Base-by-base conservation (phyloP, 2,888 invertebrate genomes). In the Pollenia griseotomentosa region DNA sequence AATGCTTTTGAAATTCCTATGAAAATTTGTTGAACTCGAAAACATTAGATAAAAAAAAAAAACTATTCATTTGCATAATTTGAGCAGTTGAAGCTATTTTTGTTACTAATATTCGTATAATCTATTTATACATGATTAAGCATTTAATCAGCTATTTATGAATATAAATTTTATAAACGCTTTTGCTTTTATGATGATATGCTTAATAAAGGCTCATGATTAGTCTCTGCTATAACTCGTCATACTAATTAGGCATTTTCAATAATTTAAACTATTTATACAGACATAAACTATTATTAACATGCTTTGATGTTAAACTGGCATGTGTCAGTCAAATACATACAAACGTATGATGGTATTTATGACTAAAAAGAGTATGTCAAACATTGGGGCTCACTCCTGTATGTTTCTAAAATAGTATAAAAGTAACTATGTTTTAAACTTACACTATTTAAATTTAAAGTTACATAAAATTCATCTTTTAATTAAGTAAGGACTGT, bases 201-300 rank as follows among this genome's bases (percentile, higher is more conserved):
- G 82, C 68, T 75, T 83, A 75, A 75, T 63, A 83, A 61, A 70
- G 61, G 51, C 53, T 53, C 44, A 70, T 83, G 75, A 75, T 75
- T 81, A 74, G 74, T 40, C 48, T 68, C 2, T 70, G 33, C 51
- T 51, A 46, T 40, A 59, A 48, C 68, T 61, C 68, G 75, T 75
- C 75, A 61, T 44, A 44, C 82, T 83, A 83, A 83, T 83, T 83
- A 75, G 68, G 44, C 68, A 70, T 61, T 70, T 83, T 42, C 70
- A 42, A 44, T 53, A 59, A 48, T 75, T 68, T 61, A 44, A 68
- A 68, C 42, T 51, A 68, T 68, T 33, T 33, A 40, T 9, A 59
- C 2, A 81, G n/a, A 9, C 42, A 59, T 57, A 48, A 75, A 75
- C 70, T 70, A 75, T 82, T 75, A 66, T 57, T 75, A 83, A 44